phyloP scores from a whole-genome alignment of 2,113 vertebrate genomes.

The Hippocampus abdominalis region DNA sequence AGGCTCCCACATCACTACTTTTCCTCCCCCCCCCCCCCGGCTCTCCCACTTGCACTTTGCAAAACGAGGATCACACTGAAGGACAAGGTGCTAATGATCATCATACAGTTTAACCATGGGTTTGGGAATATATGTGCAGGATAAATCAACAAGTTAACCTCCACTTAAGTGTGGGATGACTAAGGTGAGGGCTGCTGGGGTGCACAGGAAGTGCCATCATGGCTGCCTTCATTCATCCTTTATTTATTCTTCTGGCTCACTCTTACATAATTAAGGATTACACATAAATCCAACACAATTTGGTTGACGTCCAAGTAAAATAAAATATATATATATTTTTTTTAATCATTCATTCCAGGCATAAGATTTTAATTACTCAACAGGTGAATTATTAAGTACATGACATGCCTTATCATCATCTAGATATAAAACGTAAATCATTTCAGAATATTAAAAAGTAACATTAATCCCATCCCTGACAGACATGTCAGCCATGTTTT shows the following conservation, averaged over 20 bases:
- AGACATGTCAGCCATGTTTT: neutral
- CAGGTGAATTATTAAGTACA: neutral
- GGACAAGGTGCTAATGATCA: conserved; percentile 50
- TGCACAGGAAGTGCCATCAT: conserved; percentile 16
- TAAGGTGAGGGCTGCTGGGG: neutral
- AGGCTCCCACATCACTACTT: conserved; percentile 6
- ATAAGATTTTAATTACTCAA: neutral
- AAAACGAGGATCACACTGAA: conserved; percentile 44
- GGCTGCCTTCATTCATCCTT: conserved; percentile 44
- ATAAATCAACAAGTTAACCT: conserved; percentile 45
- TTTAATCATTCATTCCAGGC: neutral
- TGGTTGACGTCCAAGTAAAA: neutral
- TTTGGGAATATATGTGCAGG: conserved; percentile 1
- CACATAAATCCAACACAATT: neutral
- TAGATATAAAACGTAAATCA: neutral
- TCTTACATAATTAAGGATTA: neutral
- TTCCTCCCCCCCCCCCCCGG: conserved; percentile 17
- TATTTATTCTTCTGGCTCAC: conserved; percentile 24
- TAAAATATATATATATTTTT: neutral
- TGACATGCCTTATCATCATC: neutral
- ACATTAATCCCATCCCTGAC: neutral
- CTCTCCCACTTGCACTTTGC: conserved; percentile 37
- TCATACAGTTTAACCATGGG: conserved; percentile 32
- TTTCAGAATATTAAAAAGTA: neutral
- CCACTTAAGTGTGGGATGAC: neutral